Base-by-base conservation (phyloP, 92 coral and sea anemone genomes). In the Diadumene lineata region DNA sequence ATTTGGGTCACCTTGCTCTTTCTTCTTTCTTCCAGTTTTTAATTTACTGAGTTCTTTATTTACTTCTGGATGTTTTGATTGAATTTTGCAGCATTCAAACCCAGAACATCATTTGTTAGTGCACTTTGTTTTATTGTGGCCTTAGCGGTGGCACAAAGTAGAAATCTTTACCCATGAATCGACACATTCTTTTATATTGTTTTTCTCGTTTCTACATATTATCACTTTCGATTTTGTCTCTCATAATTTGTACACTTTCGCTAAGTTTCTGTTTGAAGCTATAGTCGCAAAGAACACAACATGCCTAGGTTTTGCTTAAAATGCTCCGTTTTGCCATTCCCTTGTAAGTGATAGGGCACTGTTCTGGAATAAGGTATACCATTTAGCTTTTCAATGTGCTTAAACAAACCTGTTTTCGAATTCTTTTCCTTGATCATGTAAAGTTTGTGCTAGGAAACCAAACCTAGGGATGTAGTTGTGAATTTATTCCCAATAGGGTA, bases 111-210 rank as follows among this genome's bases (percentile, higher is more conserved):
- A 64, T 13, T 31, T 22, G 22, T 31, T 61, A 18, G 43, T 34
- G 69, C 77, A 82, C 46, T 57, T 75, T 24, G 70, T 50, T 63
- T 60, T 68, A n/a, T 33, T 76, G 57, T 68, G 86, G 10, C 86
- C 86, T 16, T 81, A n/a, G 23, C 18, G 48, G 34, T 82, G 77
- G 48, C 86, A 75, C 19, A 57, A 67, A 46, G 68, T 38, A 56
- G 81, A 82, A 29, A 75, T 34, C 43, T 62, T 69, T 7, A 50
- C 58, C 28, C 60, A 38, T 13, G 53, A 38, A 50, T 70, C 32
- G 34, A 43, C 43, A 17, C 61, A 75, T 24, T 60, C 70, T 31
- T 77, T 68, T 17, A 60, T 33, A 34, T 67, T 66, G n/a, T 57
- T 67, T 66, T 22, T 69, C 60, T 31, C 48, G 56, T 24, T 38